Base-by-base conservation (phyloP, 1,140 invertebrate genomes). In the Zaprionus ghesquierei region DNA sequence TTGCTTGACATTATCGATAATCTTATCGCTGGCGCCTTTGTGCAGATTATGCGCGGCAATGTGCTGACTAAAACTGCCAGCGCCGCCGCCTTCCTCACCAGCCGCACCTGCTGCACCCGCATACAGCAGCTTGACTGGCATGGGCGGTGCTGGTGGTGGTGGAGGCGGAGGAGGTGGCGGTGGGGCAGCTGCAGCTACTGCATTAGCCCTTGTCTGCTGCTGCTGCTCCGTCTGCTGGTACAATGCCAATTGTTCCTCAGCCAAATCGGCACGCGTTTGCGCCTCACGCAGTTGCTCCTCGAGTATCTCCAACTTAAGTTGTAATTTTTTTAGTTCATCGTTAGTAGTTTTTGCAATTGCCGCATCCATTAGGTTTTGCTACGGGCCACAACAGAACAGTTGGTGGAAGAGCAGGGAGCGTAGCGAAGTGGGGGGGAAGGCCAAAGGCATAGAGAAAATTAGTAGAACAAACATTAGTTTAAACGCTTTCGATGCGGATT, bases 281-380 rank as follows among this genome's bases (percentile, higher is more conserved):
- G 91, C 86, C 44, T 78, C 59, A 38, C 79, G 79, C 65, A 92
- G 69, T 60, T 92, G 86, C 65, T 90, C 86, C 85, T 92, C 91
- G 35, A 92, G 73, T 54, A 92, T 91, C 66, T 91, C 86, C 78
- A 92, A 79, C 90, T 91, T 92, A 77, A 92, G 69, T 82, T 90
- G 86, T 76, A 92, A 90, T 77, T 87, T 90, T 89, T 92, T 90
- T 85, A 92, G 75, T 91, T 92, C 91, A 77, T 91, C 91, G 82
- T 91, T 91, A 91, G 89, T 91, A 82, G 76, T 81, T 86, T 90
- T 91, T 81, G 87, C 77, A 72, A 92, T 92, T 76, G 90, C 89
- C 81, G 89, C 87, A 77, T 92, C 91, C 89, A 92, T 81, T 59
- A 91, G 79, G 79, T 44, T 80, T 90, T 90, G 85, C 91, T 92